Percentiles rank a stretch among this genome's conserved stretches.
Conservation (phyloP, 1,140 invertebrate genomes). For the Dendrolimus punctatus region DNA sequence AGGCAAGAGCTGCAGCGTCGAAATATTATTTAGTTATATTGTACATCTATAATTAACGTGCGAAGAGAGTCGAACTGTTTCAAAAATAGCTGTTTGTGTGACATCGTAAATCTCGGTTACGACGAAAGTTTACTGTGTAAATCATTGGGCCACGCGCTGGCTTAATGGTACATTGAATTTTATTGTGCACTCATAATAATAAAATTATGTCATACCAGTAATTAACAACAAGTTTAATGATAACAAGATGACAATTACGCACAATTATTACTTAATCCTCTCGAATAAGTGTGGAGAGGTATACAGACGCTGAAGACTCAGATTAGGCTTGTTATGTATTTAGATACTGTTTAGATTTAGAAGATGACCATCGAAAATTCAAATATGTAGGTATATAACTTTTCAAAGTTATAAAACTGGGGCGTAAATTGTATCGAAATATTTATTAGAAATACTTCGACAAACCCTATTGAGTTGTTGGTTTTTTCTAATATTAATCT, state of each 20-base stretch:
- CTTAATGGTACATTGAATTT: slow-evolving; percentile 58
- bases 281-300: too few species aligned
- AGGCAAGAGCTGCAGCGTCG: slow-evolving; percentile 32
- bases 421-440: too few species aligned
- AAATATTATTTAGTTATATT: slow-evolving; percentile 58
- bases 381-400: too few species aligned
- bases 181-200: slow-evolving; percentile 49
- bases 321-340: too few species aligned
- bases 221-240: slow-evolving; percentile 26
- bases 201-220: slow-evolving; percentile 43
- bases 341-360: too few species aligned
- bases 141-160: slow-evolving; percentile 44
- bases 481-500: too few species aligned
- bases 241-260: slow-evolving; percentile 2
- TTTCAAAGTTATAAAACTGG: too few species aligned
- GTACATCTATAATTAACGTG: slow-evolving; percentile 64
- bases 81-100: slow-evolving; percentile 62
- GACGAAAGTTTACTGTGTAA: slow-evolving; percentile 54
- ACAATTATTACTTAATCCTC: slow-evolving; percentile 3
- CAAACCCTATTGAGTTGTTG: too few species aligned
- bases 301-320: too few species aligned
- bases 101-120: slow-evolving; percentile 62
- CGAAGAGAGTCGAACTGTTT: slow-evolving; percentile 56
- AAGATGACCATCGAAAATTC: too few species aligned
- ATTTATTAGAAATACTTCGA: too few species aligned